Evolutionary conservation across 2,113 vertebrate species (phyloP).

Genomic region (Gila orcuttii): DNA sequence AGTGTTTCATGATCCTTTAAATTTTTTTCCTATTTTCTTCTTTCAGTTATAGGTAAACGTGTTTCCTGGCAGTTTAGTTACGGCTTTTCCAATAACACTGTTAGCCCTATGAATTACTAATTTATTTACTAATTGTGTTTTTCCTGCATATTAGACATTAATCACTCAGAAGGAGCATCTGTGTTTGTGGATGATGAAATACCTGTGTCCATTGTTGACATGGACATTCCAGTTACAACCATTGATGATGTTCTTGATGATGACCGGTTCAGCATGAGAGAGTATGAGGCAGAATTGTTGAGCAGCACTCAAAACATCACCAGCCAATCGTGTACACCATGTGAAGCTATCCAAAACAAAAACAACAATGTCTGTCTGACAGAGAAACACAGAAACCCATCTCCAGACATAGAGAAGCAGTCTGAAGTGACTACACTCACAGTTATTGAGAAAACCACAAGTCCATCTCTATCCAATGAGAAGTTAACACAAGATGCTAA

Average conservation of each 20-base stretch:
- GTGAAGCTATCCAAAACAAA: conserved; percentile 69
- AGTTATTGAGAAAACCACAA: conserved; percentile 46
- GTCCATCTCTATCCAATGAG: conserved; percentile 14
- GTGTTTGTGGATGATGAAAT: conserved; percentile 35
- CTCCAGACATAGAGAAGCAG: conserved; percentile 39
- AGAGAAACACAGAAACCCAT: conserved; percentile 47
- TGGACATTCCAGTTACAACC: conserved; percentile 87
- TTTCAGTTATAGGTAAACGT: not conserved
- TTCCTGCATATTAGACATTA: conserved; percentile 35
- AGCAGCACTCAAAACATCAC: conserved; percentile 38
- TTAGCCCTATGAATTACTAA: conserved; percentile 17
- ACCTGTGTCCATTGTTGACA: conserved; percentile 65
- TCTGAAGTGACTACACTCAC: not conserved
- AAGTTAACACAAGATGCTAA: conserved; percentile 20
- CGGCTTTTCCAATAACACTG: not conserved
- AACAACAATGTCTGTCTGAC: conserved; percentile 80
- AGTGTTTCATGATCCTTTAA: not conserved
- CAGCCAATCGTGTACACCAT: conserved; percentile 51
- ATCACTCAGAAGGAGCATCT: conserved; percentile 17
- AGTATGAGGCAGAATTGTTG: conserved; percentile 55
- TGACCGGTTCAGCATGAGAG: conserved; percentile 44
- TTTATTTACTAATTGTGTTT: conserved; percentile 5
- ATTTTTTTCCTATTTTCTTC: not conserved
- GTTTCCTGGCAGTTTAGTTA: not conserved
- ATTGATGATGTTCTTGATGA: conserved; percentile 85